phyloP scores from a whole-genome alignment of 2,888 invertebrate species.

The Eumacrocentrus americanus region DNA sequence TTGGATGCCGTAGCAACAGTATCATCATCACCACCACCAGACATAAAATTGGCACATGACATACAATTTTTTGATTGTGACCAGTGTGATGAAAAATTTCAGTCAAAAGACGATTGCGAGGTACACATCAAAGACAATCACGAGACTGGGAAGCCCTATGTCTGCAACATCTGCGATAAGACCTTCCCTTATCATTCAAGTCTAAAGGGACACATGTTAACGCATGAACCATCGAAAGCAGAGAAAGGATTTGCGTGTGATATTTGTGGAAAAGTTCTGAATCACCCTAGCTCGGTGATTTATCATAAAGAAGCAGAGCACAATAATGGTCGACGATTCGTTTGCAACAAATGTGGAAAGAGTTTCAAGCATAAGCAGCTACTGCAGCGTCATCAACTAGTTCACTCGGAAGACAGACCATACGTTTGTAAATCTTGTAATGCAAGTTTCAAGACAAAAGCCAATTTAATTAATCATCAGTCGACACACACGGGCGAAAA shows the following conservation, averaged over 20 bases:
- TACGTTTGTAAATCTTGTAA: slow-evolving; percentile 68
- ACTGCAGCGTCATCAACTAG: slow-evolving; percentile 77
- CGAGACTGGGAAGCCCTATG: slow-evolving; percentile 66
- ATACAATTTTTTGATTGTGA: slow-evolving; percentile 62
- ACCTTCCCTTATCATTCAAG: slow-evolving; percentile 69
- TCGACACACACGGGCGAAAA: slow-evolving; percentile 75
- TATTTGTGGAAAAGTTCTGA: slow-evolving; percentile 72
- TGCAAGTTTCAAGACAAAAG: slow-evolving; percentile 74
- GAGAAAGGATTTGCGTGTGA: slow-evolving; percentile 69
- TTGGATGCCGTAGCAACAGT: not conserved
- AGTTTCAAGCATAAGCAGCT: slow-evolving; percentile 77
- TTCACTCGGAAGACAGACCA: slow-evolving; percentile 75
- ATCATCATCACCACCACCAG: no score
- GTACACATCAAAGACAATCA: slow-evolving; percentile 68
- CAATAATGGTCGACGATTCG: slow-evolving; percentile 71
- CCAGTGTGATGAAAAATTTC: slow-evolving; percentile 68
- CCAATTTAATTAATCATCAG: slow-evolving; percentile 75
- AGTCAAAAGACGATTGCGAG: slow-evolving; percentile 68
- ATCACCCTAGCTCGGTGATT: slow-evolving; percentile 75
- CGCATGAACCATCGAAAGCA: slow-evolving; percentile 63
- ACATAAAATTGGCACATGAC: not conserved
- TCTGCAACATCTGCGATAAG: slow-evolving; percentile 67
- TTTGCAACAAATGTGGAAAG: slow-evolving; percentile 78
- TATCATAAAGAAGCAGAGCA: slow-evolving; percentile 78
- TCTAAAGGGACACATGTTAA: slow-evolving; percentile 66